These are phyloP conservation scores for Seira sanloemensis DNA, from an alignment of 2,888 invertebrate species.

Conservation along the genomic window DNA sequence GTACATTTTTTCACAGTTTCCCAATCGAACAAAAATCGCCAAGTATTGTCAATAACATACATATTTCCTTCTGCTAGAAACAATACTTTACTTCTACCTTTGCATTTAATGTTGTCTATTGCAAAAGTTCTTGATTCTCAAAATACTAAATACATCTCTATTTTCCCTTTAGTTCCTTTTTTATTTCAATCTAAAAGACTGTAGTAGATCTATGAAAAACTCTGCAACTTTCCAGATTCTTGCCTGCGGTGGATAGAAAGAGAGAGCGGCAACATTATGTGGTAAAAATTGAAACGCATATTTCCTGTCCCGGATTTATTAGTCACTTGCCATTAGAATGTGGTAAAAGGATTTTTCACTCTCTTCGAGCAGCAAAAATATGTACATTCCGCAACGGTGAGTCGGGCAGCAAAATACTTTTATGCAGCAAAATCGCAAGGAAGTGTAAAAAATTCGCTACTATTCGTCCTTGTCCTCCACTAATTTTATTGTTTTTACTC, in stretches of 20 bases:
- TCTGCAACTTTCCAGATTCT: too few relatives aligned
- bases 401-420: neutral
- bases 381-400: neutral
- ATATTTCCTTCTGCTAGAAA: too few relatives aligned
- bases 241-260: neutral
- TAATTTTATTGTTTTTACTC: conserved; percentile 3
- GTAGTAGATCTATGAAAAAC: too few relatives aligned
- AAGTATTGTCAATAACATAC: too few relatives aligned
- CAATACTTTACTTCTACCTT: too few relatives aligned
- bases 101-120: too few relatives aligned
- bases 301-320: conserved; percentile 20
- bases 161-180: conserved; percentile 1
- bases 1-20: conserved; percentile 28
- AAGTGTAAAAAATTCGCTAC: neutral
- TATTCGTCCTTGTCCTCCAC: conserved; percentile 24
- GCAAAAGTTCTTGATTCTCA: too few relatives aligned
- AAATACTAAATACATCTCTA: conserved; percentile 38
- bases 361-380: neutral
- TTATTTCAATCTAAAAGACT: neutral
- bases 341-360: neutral
- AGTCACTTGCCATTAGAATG: conserved; percentile 23
- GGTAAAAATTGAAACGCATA: conserved; percentile 16
- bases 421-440: conserved; percentile 12
- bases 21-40: too few relatives aligned
- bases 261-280: neutral